phyloP scores from a whole-genome alignment of 2,888 invertebrate genomes.

The Athalia circularis region DNA sequence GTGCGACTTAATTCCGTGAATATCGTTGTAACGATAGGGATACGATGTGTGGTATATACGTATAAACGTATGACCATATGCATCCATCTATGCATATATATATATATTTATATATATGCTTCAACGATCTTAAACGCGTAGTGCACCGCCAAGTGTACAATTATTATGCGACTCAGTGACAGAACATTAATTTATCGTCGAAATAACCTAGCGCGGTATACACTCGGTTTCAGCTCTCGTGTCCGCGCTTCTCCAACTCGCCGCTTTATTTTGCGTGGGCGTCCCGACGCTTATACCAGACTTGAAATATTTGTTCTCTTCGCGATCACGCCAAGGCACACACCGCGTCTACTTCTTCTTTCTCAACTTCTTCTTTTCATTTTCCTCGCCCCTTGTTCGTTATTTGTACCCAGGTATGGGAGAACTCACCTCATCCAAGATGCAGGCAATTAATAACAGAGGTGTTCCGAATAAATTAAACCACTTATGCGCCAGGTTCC shows the following conservation, averaged over 20 bases:
- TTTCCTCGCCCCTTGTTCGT: conserved; percentile 66
- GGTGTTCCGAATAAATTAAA: conserved; percentile 73
- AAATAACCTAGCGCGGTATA: conserved; percentile 66
- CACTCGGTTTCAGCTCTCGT: conserved; percentile 24
- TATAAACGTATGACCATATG: too few species aligned
- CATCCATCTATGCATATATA: too few species aligned
- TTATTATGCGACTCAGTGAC: conserved; percentile 68
- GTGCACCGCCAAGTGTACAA: not conserved
- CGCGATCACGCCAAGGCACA: not conserved
- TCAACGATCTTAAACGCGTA: too few species aligned
- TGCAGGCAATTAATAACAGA: conserved; percentile 71
- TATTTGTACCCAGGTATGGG: conserved; percentile 70
- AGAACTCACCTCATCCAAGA: conserved; percentile 58
- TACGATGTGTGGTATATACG: not conserved
- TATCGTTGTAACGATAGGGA: too few species aligned
- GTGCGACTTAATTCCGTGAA: too few species aligned
- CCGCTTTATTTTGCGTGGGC: conserved; percentile 3
- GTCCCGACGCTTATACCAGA: not conserved
- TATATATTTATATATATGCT: too few species aligned
- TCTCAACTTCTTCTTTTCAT: conserved; percentile 58
- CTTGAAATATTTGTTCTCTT: not conserved
- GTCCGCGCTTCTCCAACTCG: too few species aligned
- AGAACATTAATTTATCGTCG: conserved; percentile 71
- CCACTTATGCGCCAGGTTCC: conserved; percentile 61
- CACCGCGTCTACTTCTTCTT: conserved; percentile 15